phyloP scores from a whole-genome alignment of 2,113 vertebrate genomes.

The Heterocephalus glaber region DNA sequence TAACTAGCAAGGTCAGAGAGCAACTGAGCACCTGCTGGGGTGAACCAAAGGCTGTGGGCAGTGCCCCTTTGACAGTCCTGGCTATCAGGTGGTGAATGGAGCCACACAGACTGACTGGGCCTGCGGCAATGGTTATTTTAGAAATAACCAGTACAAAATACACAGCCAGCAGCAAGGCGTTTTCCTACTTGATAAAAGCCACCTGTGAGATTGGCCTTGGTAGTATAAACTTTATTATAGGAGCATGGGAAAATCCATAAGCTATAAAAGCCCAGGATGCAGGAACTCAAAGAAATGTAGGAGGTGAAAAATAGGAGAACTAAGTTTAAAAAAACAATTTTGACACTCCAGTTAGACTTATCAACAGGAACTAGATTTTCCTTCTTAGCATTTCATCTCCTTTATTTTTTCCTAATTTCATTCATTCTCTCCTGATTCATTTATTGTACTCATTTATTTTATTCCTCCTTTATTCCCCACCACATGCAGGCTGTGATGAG shows the following conservation, averaged over 20 bases:
- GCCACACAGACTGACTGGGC: background rate
- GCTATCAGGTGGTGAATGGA: background rate
- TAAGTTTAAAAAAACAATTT: background rate
- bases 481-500: rapidly evolving
- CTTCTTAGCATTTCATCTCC: background rate
- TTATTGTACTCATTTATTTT: background rate
- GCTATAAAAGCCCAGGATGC: background rate
- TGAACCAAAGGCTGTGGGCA: rapidly evolving
- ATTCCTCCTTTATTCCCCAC: background rate
- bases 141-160: background rate
- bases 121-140: background rate
- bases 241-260: background rate
- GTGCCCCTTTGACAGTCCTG: background rate
- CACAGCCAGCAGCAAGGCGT: background rate
- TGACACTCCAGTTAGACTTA: background rate
- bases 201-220: background rate
- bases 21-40: background rate
- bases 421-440: background rate
- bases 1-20: too few species aligned
- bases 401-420: background rate
- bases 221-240: background rate
- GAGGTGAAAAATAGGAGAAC: background rate
- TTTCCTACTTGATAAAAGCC: background rate
- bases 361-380: background rate
- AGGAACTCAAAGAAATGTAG: background rate